Conservation (phyloP, 2,797 vertebrate genomes). For the Neostethus bicornis region DNA sequence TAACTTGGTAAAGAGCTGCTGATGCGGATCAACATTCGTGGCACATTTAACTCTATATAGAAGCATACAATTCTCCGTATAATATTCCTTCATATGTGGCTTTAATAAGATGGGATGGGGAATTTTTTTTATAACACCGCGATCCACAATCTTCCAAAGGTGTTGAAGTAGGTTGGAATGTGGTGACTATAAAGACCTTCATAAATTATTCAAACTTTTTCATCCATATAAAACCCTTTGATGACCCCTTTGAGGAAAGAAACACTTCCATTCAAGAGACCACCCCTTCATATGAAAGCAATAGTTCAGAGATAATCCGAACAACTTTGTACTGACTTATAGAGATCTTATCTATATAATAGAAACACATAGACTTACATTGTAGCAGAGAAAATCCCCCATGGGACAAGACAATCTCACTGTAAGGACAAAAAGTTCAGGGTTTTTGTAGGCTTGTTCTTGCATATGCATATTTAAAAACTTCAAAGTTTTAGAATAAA, state of each 20-base stretch:
- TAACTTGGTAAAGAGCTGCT: background rate
- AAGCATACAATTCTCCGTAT: background rate
- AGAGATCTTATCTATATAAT: background rate
- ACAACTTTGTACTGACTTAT: background rate
- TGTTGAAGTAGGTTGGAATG: background rate
- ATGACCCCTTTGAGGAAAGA: background rate
- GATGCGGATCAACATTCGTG: background rate
- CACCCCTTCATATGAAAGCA: background rate
- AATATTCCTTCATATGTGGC: background rate
- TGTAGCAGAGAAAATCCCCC: background rate
- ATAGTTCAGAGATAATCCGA: background rate
- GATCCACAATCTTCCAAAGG: background rate
- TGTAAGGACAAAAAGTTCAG: too few relatives aligned
- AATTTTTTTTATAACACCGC: background rate
- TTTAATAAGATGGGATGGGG: background rate
- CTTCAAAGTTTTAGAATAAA: background rate
- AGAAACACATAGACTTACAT: too few relatives aligned
- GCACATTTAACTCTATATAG: too few relatives aligned
- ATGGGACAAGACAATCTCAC: background rate
- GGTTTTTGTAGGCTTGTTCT: too few relatives aligned
- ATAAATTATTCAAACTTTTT: background rate
- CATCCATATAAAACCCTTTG: background rate
- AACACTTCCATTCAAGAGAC: background rate
- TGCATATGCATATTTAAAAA: too few relatives aligned
- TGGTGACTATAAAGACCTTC: background rate